phyloP scores from a whole-genome alignment of 2,797 vertebrate species.

The Chloroceryle inda region DNA sequence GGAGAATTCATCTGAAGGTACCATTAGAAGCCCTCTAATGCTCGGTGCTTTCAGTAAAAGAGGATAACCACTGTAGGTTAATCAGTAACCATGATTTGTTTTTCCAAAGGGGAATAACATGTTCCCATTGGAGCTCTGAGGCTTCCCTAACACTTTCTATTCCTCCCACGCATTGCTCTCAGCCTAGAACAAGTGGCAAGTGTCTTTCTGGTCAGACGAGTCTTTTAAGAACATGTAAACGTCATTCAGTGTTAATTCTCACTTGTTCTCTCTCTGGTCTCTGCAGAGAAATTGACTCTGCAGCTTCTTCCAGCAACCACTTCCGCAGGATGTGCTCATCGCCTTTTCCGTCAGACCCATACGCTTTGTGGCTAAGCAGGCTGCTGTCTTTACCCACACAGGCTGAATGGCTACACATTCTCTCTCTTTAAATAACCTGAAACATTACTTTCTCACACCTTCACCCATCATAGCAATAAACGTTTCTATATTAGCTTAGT shows the following conservation, averaged over 20 bases:
- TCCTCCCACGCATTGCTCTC: background rate
- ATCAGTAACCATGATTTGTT: background rate
- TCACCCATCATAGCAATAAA: background rate
- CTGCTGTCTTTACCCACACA: background rate
- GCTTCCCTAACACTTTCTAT: background rate
- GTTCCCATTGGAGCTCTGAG: background rate
- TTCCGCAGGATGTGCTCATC: background rate
- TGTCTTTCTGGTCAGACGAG: constrained; percentile 20
- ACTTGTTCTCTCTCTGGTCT: background rate
- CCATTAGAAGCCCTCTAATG: background rate
- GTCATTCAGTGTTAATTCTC: background rate
- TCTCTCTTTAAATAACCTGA: background rate
- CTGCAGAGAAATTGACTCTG: background rate
- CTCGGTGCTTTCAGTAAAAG: background rate
- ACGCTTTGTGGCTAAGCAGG: background rate
- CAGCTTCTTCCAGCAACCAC: background rate
- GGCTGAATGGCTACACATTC: background rate
- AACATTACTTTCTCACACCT: rapidly evolving
- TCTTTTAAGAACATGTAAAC: background rate
- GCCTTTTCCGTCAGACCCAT: background rate
- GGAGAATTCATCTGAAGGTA: background rate
- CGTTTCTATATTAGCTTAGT: background rate
- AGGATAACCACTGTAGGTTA: background rate
- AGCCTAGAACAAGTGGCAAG: background rate
- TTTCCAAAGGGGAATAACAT: background rate